Evolutionary conservation across 1,140 invertebrate species (phyloP).

Genomic region (Globodera rostochiensis): DNA sequence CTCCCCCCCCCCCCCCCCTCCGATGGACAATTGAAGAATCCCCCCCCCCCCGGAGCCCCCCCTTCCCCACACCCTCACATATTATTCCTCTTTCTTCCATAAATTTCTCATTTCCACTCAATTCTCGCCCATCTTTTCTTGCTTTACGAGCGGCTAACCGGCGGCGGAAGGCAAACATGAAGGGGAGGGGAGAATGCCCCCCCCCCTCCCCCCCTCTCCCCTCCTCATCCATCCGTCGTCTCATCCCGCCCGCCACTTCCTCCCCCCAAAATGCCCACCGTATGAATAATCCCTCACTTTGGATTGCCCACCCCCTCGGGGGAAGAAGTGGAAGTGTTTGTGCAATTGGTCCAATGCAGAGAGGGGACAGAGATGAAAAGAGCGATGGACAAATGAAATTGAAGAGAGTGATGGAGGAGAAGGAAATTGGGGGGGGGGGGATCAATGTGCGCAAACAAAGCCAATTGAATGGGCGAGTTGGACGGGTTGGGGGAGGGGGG

Average conservation of each 20-base stretch:
- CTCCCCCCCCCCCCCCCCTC: too few relatives aligned
- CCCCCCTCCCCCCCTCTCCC: not conserved
- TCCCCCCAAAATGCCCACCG: not conserved
- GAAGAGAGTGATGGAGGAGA: not conserved
- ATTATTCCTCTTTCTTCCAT: too few relatives aligned
- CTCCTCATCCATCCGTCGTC: not conserved
- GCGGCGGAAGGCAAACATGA: too few relatives aligned
- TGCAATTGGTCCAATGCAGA: not conserved
- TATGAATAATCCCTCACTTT: not conserved
- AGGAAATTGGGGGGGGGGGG: too few relatives aligned
- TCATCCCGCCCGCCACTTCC: too few relatives aligned
- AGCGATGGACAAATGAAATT: not conserved
- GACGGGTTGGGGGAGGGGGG: not conserved
- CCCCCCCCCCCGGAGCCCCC: too few relatives aligned
- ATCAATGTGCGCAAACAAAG: not conserved
- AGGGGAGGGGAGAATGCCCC: too few relatives aligned
- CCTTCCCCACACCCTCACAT: too few relatives aligned
- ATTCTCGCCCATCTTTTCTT: too few relatives aligned
- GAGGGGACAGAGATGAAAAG: not conserved
- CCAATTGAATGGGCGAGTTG: not conserved
- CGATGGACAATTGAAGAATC: too few relatives aligned
- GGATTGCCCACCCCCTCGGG: not conserved
- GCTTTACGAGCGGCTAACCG: too few relatives aligned
- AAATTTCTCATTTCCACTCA: too few relatives aligned
- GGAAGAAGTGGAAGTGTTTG: not conserved